A percentile compares a stretch with the other conserved stretches of the same genome.
These are phyloP conservation scores for Catostomus latipinnis DNA, from an alignment of 2,797 vertebrate genomes.

Conservation along the genomic window DNA sequence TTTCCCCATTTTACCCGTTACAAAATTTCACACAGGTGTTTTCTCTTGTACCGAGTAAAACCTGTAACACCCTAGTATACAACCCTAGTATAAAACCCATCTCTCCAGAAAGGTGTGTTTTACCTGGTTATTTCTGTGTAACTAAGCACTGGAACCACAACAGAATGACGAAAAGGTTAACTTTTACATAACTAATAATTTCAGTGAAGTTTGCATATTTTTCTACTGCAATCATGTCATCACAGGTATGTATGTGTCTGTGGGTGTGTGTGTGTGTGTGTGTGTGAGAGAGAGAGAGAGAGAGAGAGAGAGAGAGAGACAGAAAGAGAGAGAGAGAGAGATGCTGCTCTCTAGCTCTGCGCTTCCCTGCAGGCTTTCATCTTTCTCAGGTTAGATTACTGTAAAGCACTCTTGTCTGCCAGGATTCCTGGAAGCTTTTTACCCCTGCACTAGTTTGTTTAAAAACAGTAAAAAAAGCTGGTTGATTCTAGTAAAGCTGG, in stretches of 20 bases:
- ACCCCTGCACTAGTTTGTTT: conserved; percentile 72
- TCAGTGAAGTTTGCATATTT: not conserved
- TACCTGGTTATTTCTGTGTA: no score
- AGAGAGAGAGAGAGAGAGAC: no score
- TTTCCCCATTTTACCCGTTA: no score
- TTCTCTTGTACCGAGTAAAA: no score
- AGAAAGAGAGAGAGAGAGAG: no score
- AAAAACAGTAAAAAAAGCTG: conserved; percentile 56
- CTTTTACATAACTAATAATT: not conserved
- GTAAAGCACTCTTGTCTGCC: conserved; percentile 78
- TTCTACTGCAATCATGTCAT: conserved; percentile 19
- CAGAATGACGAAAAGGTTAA: not conserved
- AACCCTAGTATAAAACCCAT: no score
- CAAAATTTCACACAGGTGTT: no score
- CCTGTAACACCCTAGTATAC: no score
- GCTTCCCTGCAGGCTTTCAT: conserved; percentile 68
- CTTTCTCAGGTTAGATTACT: conserved; percentile 81
- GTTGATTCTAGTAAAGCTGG: no score
- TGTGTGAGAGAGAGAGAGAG: no score
- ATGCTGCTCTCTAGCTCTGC: conserved; percentile 57
- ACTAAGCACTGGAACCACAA: not conserved
- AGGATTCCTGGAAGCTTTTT: conserved; percentile 81
- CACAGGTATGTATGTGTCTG: not conserved
- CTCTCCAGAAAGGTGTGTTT: no score
- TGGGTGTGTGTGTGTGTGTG: not conserved